Base-by-base conservation (phyloP, 2,888 invertebrate genomes). In the Mimachlamys varia region DNA sequence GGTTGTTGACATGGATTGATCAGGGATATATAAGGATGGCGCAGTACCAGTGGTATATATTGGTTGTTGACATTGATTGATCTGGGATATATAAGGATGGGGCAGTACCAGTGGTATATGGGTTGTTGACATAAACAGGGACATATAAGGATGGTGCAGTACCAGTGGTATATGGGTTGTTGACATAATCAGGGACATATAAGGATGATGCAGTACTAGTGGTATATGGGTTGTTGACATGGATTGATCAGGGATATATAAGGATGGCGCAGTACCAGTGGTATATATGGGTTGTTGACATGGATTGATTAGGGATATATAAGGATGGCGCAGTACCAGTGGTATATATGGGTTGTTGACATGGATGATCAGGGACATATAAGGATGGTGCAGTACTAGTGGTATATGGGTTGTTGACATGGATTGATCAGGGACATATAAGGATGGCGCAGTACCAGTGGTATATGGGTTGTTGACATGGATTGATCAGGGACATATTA, bases 381-480 rank as follows among this genome's bases (percentile, higher is more conserved):
- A 44, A 44, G 44, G 44, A 44, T 44, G 44, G 7, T n/a, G n/a
- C n/a, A n/a, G n/a, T n/a, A n/a, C n/a, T n/a, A n/a, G n/a, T n/a
- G n/a, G n/a, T n/a, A 62, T 62, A 22, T 76, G 22, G 76, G 27
- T 33, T 76, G 76, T 76, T 76, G 27, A 76, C 76, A 76, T 76
- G 76, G 3, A 76, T 76, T 76, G 33, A 22, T 62, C 22, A 62
- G 17, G n/a, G 62, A n/a, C 22, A 62, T 44, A 44, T 7, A 44
- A 44, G 44, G 44, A 44, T 44, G 44, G 7, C n/a, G n/a, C n/a
- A n/a, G n/a, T n/a, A n/a, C n/a, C n/a, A n/a, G n/a, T n/a, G n/a
- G n/a, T n/a, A 62, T 62, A 22, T 76, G 22, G 76, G 27, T 33
- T 76, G 76, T 76, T 76, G 27, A 76, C 76, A 76, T 76, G 76